Conservation (phyloP, 2,113 vertebrate genomes). For the Oceanites oceanicus region DNA sequence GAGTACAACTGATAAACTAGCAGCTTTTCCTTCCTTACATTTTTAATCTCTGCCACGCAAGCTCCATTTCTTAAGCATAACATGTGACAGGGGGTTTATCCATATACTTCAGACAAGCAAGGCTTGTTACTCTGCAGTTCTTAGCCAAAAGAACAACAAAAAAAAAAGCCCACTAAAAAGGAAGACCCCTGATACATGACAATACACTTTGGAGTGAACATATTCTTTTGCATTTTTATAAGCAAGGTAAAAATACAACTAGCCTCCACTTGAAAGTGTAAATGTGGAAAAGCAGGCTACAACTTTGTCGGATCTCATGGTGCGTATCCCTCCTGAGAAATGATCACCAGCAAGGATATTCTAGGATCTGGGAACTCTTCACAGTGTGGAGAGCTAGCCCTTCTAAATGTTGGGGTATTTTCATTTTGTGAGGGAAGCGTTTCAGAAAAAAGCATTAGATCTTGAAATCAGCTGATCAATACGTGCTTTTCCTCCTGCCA, state of each 20-base stretch:
- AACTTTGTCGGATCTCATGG: not conserved
- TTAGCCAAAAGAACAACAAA: not conserved
- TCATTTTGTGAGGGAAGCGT: not conserved
- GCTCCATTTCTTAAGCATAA: not conserved
- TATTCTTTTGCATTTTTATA: not conserved
- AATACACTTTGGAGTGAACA: not conserved
- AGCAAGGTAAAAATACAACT: not conserved
- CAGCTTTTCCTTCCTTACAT: not conserved
- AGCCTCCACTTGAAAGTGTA: not conserved
- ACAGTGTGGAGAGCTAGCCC: not conserved
- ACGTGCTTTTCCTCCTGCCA: not conserved
- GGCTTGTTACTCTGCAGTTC: not conserved
- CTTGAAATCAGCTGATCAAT: not conserved
- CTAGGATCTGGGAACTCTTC: not conserved
- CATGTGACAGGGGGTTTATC: not conserved
- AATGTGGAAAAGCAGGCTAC: not conserved
- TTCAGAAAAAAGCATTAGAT: not conserved
- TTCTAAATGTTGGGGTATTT: not conserved
- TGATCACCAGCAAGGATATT: not conserved
- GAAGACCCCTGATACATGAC: fast-evolving
- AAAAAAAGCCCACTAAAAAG: not conserved
- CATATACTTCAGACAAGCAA: not conserved
- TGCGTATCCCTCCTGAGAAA: not conserved
- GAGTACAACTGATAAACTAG: not conserved
- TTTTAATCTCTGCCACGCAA: not conserved